phyloP scores from a whole-genome alignment of 1,140 invertebrate species.

The Dendrolimus kikuchii region DNA sequence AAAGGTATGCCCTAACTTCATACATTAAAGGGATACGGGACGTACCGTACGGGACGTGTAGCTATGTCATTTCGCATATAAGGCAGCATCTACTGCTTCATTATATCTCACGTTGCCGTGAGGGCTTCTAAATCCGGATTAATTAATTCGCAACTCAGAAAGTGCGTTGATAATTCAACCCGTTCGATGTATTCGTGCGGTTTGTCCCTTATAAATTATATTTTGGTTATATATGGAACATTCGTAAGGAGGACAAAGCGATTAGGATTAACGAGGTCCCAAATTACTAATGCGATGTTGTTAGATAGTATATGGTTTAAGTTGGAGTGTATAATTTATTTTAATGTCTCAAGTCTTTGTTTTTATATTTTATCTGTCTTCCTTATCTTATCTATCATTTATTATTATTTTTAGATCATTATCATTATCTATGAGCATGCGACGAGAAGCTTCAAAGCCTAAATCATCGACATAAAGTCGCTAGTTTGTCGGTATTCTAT shows the following conservation, averaged over 20 bases:
- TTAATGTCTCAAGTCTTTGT: no score
- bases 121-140: conserved; percentile 27
- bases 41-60: background rate
- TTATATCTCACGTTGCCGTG: conserved; percentile 26
- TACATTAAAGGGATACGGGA: conserved; percentile 7
- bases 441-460: no score
- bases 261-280: conserved; percentile 5
- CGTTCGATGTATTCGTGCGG: conserved; percentile 11
- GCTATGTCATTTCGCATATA: conserved; percentile 8
- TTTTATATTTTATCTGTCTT: no score
- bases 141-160: conserved; percentile 28
- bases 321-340: no score
- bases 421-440: no score
- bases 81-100: conserved; percentile 9
- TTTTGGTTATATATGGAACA: conserved; percentile 6
- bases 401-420: background rate
- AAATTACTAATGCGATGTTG: conserved; percentile 2
- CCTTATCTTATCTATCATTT: background rate
- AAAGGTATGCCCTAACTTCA: background rate
- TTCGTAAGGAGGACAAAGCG: background rate
- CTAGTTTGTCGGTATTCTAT: no score
- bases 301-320: conserved; percentile 1
- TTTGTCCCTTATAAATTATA: conserved; percentile 9
- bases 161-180: conserved; percentile 18
- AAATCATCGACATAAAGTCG: no score